Percentiles rank a stretch among this genome's conserved stretches.
Evolutionary conservation across 1,140 invertebrate genomes (phyloP).

Genomic region (Listronotus bonariensis): DNA sequence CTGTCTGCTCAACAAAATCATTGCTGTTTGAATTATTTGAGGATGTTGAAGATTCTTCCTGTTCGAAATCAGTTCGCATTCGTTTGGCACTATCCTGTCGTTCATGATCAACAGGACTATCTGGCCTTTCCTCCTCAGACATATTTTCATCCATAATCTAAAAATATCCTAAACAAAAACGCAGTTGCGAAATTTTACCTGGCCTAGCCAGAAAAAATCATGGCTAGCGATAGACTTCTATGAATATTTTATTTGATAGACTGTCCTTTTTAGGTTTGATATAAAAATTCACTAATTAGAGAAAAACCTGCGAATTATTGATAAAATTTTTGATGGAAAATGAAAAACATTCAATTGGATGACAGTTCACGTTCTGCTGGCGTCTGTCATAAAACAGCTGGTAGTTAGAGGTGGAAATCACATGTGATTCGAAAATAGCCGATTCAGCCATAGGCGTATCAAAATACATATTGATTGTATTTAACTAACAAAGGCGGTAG

Average conservation of each 20-base stretch:
- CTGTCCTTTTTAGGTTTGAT: too few species aligned
- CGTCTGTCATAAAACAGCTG: conserved; percentile 6
- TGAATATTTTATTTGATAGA: not conserved
- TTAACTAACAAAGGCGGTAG: too few species aligned
- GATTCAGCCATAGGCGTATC: too few species aligned
- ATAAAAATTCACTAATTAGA: too few species aligned
- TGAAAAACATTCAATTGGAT: conserved; percentile 1
- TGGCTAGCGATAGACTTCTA: too few species aligned
- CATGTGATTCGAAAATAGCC: not conserved
- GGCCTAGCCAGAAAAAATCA: conserved; percentile 1
- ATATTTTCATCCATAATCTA: conserved; percentile 51
- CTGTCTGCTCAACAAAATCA: conserved; percentile 17
- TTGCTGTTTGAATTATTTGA: conserved; percentile 25
- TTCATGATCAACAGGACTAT: too few species aligned
- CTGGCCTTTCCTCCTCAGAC: conserved; percentile 38
- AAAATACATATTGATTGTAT: too few species aligned
- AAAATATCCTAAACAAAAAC: conserved; percentile 42
- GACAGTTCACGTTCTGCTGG: not conserved
- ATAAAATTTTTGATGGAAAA: conserved; percentile 1
- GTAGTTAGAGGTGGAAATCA: not conserved
- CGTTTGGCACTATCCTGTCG: conserved; percentile 47
- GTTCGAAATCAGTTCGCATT: conserved; percentile 43
- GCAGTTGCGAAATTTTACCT: conserved; percentile 17
- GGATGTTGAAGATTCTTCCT: conserved; percentile 39
- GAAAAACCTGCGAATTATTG: too few species aligned